Conservation (phyloP, 2,888 invertebrate genomes). For the Pimpla rufipes region DNA sequence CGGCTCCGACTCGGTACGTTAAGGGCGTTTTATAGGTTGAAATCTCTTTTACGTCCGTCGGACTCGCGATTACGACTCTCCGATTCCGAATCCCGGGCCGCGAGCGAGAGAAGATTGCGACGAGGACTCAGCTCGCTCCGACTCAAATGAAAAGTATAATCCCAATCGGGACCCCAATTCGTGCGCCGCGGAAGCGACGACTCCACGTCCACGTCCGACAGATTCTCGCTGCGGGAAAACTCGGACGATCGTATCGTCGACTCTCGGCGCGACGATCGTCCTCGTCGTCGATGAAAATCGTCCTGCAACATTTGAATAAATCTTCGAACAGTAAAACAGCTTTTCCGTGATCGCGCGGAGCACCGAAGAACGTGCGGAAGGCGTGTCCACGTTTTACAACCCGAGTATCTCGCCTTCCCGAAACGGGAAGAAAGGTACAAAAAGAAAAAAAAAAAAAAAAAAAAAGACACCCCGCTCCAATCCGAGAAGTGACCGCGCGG, state of each 20-base stretch:
- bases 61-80: constrained; percentile 79
- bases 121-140: constrained; percentile 70
- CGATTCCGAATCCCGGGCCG: constrained; percentile 64
- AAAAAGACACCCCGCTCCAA: constrained; percentile 38
- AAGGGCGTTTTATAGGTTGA: constrained; percentile 79
- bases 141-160: constrained; percentile 73
- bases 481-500: constrained; percentile 55
- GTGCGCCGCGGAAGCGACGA: background rate
- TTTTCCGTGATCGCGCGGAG: background rate
- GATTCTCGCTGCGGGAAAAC: background rate
- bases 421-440: background rate
- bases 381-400: background rate
- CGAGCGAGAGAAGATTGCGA: constrained; percentile 71
- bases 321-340: background rate
- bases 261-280: background rate
- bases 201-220: background rate
- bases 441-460: background rate
- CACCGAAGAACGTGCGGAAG: background rate
- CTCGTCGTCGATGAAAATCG: background rate
- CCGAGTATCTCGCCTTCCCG: background rate
- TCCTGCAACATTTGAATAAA: background rate
- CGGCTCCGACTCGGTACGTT: constrained; percentile 58
- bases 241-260: constrained; percentile 8
- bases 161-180: constrained; percentile 54
- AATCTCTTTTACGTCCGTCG: constrained; percentile 80